phyloP scores from a whole-genome alignment of 2,797 vertebrate genomes.

The Emydoidea blandingii region DNA sequence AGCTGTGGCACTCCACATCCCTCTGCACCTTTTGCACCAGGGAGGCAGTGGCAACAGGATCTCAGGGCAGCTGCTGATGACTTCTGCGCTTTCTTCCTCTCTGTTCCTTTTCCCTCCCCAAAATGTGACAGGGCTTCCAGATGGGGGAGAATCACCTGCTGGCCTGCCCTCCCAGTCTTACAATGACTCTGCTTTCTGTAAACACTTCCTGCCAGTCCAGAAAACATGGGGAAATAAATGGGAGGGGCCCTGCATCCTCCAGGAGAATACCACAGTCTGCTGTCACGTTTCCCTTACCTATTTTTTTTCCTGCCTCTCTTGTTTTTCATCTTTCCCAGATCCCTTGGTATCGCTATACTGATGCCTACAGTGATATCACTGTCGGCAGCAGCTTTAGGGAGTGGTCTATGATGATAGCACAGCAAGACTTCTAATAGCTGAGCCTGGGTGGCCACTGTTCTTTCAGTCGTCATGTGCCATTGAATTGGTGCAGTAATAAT shows the following conservation, averaged over 20 bases:
- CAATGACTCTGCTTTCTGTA: conserved; percentile 53
- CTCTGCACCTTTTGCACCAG: not conserved
- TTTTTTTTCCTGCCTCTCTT: not conserved
- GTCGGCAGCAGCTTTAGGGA: not conserved
- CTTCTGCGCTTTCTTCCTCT: not conserved
- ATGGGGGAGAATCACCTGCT: conserved; percentile 30
- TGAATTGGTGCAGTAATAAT: not conserved
- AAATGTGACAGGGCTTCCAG: not conserved
- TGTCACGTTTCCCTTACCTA: not conserved
- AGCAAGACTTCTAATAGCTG: not conserved
- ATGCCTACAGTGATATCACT: not conserved
- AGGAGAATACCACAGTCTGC: not conserved
- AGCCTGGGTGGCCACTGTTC: not conserved
- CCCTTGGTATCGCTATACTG: not conserved
- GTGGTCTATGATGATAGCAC: not conserved
- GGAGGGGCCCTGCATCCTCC: not conserved
- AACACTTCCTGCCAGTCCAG: conserved; percentile 43
- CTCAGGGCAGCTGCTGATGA: not conserved
- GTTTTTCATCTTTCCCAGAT: not conserved
- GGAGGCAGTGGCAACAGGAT: not conserved
- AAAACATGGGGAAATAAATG: not conserved
- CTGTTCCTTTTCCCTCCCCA: not conserved
- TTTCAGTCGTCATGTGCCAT: not conserved
- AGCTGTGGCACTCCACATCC: not conserved
- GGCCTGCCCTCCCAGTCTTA: not conserved